Evolutionary conservation across 2,797 vertebrate genomes (phyloP), one percentile per base, ranked within the genome.

Genomic region (Rachycentron canadum): DNA sequence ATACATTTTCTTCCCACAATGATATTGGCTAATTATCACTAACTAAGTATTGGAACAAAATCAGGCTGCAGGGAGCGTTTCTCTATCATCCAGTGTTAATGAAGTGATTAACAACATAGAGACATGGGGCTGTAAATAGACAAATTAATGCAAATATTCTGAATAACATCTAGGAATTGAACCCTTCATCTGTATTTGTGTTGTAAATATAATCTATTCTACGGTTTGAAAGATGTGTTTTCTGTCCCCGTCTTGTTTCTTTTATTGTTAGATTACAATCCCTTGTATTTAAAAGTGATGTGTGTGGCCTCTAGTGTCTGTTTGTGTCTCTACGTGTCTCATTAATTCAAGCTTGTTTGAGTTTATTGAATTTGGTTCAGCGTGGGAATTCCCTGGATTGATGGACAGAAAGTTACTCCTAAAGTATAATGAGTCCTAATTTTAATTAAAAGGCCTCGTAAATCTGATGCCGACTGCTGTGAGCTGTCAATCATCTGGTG

Each of bases 401-500:
- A 28, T 23, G 9, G 4, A 30, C 19, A 21, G 43, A 47, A 21
- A 47, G 19, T 21, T 21, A 19, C 43, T 3, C 38, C 21, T 16
- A 21, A 28, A 21, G 26, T 56, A 13, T 41, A 63, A 28, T 7
- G 19, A 84, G 30, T 61, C 28, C 16, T 43, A 11, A 49, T 59
- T 36, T 21, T 26, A 49, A 62, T 60, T 5, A 30, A 49, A 67
- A 52, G 25, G 34, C 21, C 16, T 66, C 57, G 40, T 30, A 7
- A 8, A 7, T 60, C 26, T 30, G 23, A 17, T 49, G 55, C 36
- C 16, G 28, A 53, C 47, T 38, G 2, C 19, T 30, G 14, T 34
- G 23, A 73, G 64, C 62, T 32, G 67, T 79, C 69, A 60, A 3
- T 79, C 68, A 61, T 45, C 53, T 34, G 53, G 34, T 19, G 21